Percentiles rank a stretch among this genome's conserved stretches.
These are phyloP conservation scores for Cyanoramphus novaezelandiae DNA, from an alignment of 2,113 vertebrate species.

Conservation along the genomic window DNA sequence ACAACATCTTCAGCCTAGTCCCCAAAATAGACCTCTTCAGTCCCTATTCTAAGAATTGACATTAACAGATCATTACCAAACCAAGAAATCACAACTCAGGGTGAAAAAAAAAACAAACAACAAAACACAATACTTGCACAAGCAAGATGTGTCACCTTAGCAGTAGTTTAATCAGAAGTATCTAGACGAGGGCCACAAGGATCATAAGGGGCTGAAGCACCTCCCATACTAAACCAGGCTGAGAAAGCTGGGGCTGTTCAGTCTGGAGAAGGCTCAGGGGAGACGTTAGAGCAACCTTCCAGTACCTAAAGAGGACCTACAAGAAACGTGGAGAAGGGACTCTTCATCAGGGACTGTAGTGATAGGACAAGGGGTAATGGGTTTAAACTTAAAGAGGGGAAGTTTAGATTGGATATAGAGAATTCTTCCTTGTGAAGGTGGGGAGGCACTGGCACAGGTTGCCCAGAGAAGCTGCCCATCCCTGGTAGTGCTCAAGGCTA, in stretches of 20 bases:
- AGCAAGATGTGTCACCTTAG: rapidly evolving
- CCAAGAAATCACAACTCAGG: not conserved
- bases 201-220: not conserved
- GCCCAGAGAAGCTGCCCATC: not conserved
- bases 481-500: not conserved
- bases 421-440: not conserved
- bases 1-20: no score
- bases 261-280: not conserved
- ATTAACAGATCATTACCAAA: not conserved
- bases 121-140: rapidly evolving
- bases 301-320: not conserved
- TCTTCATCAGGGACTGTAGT: not conserved
- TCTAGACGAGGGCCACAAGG: not conserved
- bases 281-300: not conserved
- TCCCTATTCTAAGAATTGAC: not conserved
- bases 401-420: not conserved
- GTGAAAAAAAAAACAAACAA: not conserved
- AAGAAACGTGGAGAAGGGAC: not conserved
- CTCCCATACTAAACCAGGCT: not conserved
- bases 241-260: not conserved
- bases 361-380: not conserved
- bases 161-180: not conserved
- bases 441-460: not conserved
- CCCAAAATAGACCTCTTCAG: not conserved
- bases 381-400: not conserved